Evolutionary conservation across 2,888 invertebrate species (phyloP).

Genomic region (Pyralis farinalis): DNA sequence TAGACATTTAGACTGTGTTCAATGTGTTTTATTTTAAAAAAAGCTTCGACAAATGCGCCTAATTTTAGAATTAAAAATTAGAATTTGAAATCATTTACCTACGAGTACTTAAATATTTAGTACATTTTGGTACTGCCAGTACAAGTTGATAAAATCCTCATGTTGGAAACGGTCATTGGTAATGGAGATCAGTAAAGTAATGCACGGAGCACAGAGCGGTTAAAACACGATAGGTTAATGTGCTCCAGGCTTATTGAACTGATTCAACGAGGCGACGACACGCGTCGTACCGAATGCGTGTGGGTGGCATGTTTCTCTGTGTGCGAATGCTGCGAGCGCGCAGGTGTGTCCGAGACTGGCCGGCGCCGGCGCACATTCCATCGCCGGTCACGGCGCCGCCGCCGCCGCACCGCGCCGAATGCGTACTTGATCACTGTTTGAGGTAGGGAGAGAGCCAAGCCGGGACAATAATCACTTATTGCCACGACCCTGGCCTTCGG

Average conservation of each 20-base stretch:
- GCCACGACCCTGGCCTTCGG: background rate
- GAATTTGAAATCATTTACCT: too few relatives aligned
- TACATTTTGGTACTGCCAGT: too few relatives aligned
- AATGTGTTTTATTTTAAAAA: too few relatives aligned
- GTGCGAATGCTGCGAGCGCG: conserved; percentile 57
- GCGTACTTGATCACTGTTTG: conserved; percentile 35
- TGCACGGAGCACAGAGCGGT: too few relatives aligned
- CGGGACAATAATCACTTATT: background rate
- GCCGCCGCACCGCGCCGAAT: conserved; percentile 19
- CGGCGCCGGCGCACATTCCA: conserved; percentile 84
- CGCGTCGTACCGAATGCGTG: background rate
- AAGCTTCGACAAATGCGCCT: too few relatives aligned
- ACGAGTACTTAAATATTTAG: too few relatives aligned
- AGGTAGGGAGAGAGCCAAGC: background rate
- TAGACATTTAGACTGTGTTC: too few relatives aligned
- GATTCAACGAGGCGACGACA: conserved; percentile 3
- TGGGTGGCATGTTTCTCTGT: conserved; percentile 8
- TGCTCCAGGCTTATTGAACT: conserved; percentile 3
- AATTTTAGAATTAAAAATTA: too few relatives aligned
- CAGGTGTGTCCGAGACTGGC: conserved; percentile 84
- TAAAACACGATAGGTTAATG: too few relatives aligned
- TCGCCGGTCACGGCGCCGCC: conserved; percentile 59
- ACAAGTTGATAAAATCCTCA: too few relatives aligned
- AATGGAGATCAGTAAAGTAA: too few relatives aligned
- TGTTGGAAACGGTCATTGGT: too few relatives aligned